Evolutionary conservation across 2,113 vertebrate genomes (phyloP), one percentile per base, ranked within the genome.

Genomic region (Struthidea cinerea): DNA sequence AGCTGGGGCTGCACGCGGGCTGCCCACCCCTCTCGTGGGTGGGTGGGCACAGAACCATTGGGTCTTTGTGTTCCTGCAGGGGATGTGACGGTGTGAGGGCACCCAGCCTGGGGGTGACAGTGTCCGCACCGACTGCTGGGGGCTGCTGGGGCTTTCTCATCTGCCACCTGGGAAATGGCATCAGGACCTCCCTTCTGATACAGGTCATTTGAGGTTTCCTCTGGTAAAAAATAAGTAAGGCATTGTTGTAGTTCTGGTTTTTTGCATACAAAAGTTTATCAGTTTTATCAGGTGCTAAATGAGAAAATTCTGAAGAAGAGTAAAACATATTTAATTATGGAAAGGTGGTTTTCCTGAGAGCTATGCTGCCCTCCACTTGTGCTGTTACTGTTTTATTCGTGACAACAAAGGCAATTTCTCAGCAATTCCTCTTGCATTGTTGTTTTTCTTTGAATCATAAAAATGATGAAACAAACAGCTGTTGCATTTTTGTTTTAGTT

Each of bases 401-500:
- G 75, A 73, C 46, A 87, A 91, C 69, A 96, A 87, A 89, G 53
- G 77, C 84, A 69, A 44, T 65, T 90, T 77, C 69, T 84, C 74
- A 68, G 64, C 3, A 3, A 87, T 95, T 96, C 80, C 41, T 78
- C 56, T 79, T 79, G 50, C 56, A 55, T 81, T 94, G 69, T 89
- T 89, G 80, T 91, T 33, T 64, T 69, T 65, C 52, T 80, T 46
- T 15, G 35, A 93, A 82, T 92, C 75, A 44, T 64, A 64, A 56
- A 63, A 81, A 61, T 96, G 84, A 96, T 90, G 93, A 85, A 87
- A 61, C 65, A 76, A 93, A 91, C 95, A 96, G 89, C 90, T 95
- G 96, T 87, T 73, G 80, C 75, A 73, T 89, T 86, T 67, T 88
- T 85, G 65, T 92, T 73, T 53, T 44, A 98, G 98, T 97, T 69